Percentiles rank a stretch among this genome's conserved stretches.
phyloP scores from a whole-genome alignment of 2,888 invertebrate species.

The Xestia sexstrigata region DNA sequence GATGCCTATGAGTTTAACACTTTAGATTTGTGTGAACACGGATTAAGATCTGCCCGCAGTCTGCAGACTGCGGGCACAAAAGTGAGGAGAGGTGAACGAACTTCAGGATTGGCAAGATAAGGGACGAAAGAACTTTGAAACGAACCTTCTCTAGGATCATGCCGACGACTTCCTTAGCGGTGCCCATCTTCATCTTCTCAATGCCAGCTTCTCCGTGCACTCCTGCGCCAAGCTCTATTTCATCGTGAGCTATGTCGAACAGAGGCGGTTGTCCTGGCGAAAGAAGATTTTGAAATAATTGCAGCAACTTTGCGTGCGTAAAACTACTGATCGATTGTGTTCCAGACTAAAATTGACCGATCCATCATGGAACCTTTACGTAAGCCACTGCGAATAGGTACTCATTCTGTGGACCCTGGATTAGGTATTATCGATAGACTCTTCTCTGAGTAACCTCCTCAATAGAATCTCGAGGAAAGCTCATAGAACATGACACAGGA shows the following conservation, averaged over 20 bases:
- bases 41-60: neutral
- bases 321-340: neutral
- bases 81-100: neutral
- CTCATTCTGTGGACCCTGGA: neutral
- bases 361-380: neutral
- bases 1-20: neutral
- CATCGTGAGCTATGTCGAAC: slow-evolving; percentile 91
- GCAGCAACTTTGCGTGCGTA: neutral
- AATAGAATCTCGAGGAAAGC: neutral
- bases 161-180: slow-evolving; percentile 86
- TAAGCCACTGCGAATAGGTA: neutral
- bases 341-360: neutral
- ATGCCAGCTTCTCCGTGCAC: slow-evolving; percentile 90
- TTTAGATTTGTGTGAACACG: neutral
- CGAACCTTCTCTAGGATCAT: slow-evolving; percentile 87
- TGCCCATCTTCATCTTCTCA: slow-evolving; percentile 83
- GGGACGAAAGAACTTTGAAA: neutral
- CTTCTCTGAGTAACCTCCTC: neutral
- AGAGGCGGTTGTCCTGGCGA: slow-evolving; percentile 89
- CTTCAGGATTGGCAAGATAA: neutral
- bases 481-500: neutral
- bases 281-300: neutral
- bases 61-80: no score
- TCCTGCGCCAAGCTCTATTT: slow-evolving; percentile 92
- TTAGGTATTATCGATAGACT: neutral